phyloP scores from a whole-genome alignment of 2,888 invertebrate genomes.

The Cactoblastis cactorum region DNA sequence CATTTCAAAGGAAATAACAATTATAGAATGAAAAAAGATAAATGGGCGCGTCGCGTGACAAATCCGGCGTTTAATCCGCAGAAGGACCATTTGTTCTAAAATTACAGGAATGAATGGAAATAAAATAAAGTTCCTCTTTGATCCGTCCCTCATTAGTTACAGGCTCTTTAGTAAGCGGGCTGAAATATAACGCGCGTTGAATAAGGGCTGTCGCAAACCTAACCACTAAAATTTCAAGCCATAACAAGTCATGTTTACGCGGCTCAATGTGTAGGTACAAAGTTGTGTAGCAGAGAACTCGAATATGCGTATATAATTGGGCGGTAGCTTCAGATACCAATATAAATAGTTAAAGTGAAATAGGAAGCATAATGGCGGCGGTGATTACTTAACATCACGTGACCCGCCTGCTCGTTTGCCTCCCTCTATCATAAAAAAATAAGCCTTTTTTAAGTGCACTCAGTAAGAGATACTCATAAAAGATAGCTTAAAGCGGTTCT shows the following conservation, averaged over 20 bases:
- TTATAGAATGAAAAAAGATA: conserved; percentile 5
- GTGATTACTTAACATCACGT: no score
- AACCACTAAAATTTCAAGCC: neutral
- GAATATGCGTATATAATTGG: no score
- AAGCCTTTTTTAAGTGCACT: no score
- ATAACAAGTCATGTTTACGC: no score
- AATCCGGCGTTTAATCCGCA: conserved; percentile 16
- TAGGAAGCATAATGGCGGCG: no score
- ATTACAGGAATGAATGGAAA: conserved; percentile 17
- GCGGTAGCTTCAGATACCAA: no score
- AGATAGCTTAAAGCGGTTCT: no score
- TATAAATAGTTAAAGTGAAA: no score
- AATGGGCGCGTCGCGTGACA: conserved; percentile 12
- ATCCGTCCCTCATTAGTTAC: conserved; percentile 19
- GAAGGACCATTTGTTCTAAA: conserved; percentile 18
- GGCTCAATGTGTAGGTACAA: neutral
- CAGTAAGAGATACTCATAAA: no score
- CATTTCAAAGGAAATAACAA: conserved; percentile 4
- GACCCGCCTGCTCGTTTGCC: no score
- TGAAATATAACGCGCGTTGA: conserved; percentile 4
- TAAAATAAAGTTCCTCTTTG: conserved; percentile 18
- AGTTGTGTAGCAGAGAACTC: neutral
- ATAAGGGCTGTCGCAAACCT: neutral
- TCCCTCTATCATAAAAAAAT: no score
- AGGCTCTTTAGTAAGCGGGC: conserved; percentile 12